Conservation (phyloP, 1,140 invertebrate species). For the Achroia grisella region DNA sequence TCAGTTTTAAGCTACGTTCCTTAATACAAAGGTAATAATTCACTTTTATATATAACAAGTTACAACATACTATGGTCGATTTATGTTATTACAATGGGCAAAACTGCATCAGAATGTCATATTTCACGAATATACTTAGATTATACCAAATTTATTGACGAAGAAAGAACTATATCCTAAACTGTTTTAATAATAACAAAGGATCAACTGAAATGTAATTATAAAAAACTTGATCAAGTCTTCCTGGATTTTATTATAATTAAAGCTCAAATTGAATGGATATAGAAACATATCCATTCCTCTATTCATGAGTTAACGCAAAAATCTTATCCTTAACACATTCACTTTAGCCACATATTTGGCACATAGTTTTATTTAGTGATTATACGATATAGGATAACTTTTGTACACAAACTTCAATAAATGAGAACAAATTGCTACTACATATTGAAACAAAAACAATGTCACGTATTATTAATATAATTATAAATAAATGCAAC, state of each 20-base stretch:
- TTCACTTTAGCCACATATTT: slow-evolving; percentile 28
- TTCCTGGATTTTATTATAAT: slow-evolving; percentile 60
- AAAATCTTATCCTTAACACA: slow-evolving; percentile 30
- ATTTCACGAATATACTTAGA: slow-evolving; percentile 40
- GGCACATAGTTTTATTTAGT: slow-evolving; percentile 32
- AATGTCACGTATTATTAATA: too few species aligned
- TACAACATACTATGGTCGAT: slow-evolving; percentile 50
- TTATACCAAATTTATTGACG: slow-evolving; percentile 41
- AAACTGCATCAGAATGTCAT: slow-evolving; percentile 35
- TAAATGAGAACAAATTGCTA: neutral
- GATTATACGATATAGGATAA: slow-evolving; percentile 26
- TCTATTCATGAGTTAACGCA: slow-evolving; percentile 32
- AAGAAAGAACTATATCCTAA: slow-evolving; percentile 31
- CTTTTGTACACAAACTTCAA: slow-evolving; percentile 27
- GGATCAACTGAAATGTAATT: slow-evolving; percentile 23
- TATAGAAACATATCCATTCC: slow-evolving; percentile 34
- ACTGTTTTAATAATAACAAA: slow-evolving; percentile 25
- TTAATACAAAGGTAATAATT: slow-evolving; percentile 49
- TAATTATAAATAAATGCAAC: too few species aligned
- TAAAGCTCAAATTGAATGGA: slow-evolving; percentile 66
- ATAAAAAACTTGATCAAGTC: slow-evolving; percentile 36
- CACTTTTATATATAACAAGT: slow-evolving; percentile 50
- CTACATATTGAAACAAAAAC: neutral
- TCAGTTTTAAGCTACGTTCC: slow-evolving; percentile 43
- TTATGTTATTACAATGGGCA: slow-evolving; percentile 37